These are phyloP conservation scores for Falco concolor DNA, from an alignment of 2,797 vertebrate genomes.

Conservation along the genomic window DNA sequence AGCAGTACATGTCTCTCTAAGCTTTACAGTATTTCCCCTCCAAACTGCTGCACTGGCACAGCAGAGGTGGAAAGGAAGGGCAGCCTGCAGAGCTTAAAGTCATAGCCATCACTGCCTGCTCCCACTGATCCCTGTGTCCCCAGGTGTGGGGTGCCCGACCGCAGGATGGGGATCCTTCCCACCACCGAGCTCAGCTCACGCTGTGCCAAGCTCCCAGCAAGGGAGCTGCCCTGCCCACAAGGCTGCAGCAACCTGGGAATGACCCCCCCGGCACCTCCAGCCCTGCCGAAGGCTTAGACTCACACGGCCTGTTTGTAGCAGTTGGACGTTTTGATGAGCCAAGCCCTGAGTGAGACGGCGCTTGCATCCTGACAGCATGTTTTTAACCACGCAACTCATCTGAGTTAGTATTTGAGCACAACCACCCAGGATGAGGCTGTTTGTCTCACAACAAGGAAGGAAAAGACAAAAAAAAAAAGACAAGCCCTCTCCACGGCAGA, in stretches of 20 bases:
- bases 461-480: not conserved
- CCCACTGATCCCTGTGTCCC: fast-evolving
- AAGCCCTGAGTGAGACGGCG: not conserved
- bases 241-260: not conserved
- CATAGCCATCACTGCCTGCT: not conserved
- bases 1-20: not conserved
- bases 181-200: fast-evolving
- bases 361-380: no score
- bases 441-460: not conserved
- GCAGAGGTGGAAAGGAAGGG: not conserved
- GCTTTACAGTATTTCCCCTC: not conserved
- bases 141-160: fast-evolving
- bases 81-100: not conserved
- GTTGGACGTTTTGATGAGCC: not conserved
- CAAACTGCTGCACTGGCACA: not conserved
- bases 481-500: not conserved
- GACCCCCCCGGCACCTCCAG: not conserved
- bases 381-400: not conserved
- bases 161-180: not conserved
- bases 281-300: not conserved
- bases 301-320: not conserved
- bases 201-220: not conserved
- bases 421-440: not conserved
- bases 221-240: fast-evolving
- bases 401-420: not conserved